phyloP scores from a whole-genome alignment of 2,797 vertebrate genomes.

The Aulostomus chinensis region DNA sequence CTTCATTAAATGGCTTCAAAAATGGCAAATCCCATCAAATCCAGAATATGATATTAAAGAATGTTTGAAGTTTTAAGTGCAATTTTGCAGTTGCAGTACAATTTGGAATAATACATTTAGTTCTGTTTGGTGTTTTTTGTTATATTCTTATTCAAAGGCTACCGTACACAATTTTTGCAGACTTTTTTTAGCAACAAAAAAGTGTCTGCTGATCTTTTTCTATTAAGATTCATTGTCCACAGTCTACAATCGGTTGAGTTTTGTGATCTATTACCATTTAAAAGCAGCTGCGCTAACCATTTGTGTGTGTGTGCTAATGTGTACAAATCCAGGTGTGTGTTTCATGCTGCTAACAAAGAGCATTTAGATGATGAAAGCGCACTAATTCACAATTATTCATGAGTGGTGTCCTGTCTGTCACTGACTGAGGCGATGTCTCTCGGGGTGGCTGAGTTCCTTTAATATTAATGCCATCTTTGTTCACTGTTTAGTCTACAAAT shows the following conservation, averaged over 20 bases:
- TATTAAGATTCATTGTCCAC: constrained; percentile 42
- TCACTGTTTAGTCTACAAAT: constrained; percentile 25
- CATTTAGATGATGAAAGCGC: constrained; percentile 56
- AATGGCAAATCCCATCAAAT: too few species aligned
- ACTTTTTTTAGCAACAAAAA: too few species aligned
- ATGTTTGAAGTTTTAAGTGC: too few species aligned
- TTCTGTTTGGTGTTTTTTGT: too few species aligned
- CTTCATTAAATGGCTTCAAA: too few species aligned
- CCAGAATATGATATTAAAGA: too few species aligned
- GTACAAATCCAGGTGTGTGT: constrained; percentile 30
- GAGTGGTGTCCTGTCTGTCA: constrained; percentile 37
- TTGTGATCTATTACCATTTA: constrained; percentile 60
- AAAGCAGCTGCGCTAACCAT: constrained; percentile 36
- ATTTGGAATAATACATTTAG: too few species aligned
- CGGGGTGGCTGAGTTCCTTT: constrained; percentile 18
- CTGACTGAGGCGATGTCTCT: constrained; percentile 29
- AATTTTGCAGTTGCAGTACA: too few species aligned
- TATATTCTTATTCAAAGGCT: too few species aligned
- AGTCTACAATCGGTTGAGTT: constrained; percentile 7
- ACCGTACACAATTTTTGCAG: too few species aligned
- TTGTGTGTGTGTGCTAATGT: not conserved
- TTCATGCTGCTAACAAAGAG: constrained; percentile 49
- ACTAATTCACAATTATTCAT: constrained; percentile 67
- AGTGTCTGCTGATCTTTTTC: not conserved
- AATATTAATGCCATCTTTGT: constrained; percentile 52